phyloP scores from a whole-genome alignment of 2,888 invertebrate species.

The Lutraria lutraria region DNA sequence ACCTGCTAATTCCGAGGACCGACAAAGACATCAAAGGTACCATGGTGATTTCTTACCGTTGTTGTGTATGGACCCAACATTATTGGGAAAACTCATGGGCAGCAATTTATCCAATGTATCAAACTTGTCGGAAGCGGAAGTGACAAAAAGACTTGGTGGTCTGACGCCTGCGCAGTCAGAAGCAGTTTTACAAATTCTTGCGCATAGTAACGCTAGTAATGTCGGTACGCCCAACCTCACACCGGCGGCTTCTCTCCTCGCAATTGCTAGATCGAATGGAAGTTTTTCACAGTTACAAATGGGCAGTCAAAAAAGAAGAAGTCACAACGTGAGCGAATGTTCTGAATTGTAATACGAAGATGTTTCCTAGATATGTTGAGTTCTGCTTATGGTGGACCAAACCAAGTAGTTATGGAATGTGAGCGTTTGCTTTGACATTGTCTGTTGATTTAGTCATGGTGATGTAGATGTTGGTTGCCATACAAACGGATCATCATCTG shows the following conservation, averaged over 20 bases:
- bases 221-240: constrained; percentile 58
- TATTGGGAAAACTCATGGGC: constrained; percentile 72
- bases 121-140: constrained; percentile 57
- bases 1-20: constrained; percentile 77
- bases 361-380: constrained; percentile 4
- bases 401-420: background rate
- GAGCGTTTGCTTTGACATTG: background rate
- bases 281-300: constrained; percentile 52
- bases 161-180: constrained; percentile 57
- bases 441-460: background rate
- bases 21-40: constrained; percentile 65
- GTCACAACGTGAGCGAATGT: constrained; percentile 60
- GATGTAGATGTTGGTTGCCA: background rate
- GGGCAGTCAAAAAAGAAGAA: constrained; percentile 23
- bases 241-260: constrained; percentile 64
- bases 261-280: constrained; percentile 60
- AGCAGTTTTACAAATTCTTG: constrained; percentile 58
- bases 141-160: constrained; percentile 49
- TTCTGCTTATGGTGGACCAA: background rate
- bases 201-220: constrained; percentile 36
- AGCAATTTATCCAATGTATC: constrained; percentile 69
- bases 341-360: constrained; percentile 50
- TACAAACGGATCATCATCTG: background rate
- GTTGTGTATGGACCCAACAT: constrained; percentile 59
- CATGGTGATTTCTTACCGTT: constrained; percentile 60